phyloP scores from a whole-genome alignment of 2,113 vertebrate genomes.

The Fulica atra region DNA sequence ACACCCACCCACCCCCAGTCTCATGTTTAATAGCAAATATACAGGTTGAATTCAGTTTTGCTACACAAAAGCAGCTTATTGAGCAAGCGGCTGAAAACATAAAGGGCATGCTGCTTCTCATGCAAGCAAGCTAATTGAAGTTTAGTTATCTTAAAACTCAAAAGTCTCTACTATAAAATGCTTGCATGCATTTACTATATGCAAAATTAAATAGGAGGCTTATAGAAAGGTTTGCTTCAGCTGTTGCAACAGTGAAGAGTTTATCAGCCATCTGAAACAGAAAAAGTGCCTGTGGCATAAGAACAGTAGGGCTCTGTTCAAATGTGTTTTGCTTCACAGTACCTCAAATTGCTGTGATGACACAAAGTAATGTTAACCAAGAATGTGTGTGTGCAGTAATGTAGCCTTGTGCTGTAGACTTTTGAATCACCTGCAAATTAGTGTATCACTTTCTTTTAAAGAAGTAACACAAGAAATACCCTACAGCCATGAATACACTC shows the following conservation, averaged over 20 bases:
- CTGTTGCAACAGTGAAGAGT: slow-evolving; percentile 20
- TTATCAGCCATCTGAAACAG: slow-evolving; percentile 2
- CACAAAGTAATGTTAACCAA: neutral
- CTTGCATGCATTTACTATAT: slow-evolving; percentile 19
- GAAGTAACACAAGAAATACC: neutral
- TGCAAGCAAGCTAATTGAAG: slow-evolving; percentile 42
- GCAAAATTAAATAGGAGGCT: slow-evolving; percentile 22
- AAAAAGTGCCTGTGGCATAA: slow-evolving; percentile 25
- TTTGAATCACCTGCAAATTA: slow-evolving; percentile 38
- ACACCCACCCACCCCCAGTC: neutral
- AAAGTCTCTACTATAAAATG: slow-evolving; percentile 41
- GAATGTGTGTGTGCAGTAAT: neutral
- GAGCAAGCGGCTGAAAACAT: slow-evolving; percentile 16
- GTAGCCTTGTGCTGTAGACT: neutral
- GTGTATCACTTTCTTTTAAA: slow-evolving; percentile 1
- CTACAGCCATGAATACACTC: neutral
- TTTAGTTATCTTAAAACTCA: slow-evolving; percentile 48
- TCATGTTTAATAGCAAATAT: neutral
- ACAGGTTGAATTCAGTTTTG: neutral
- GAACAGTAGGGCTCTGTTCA: slow-evolving; percentile 10
- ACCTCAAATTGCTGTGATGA: slow-evolving; percentile 30
- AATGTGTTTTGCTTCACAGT: slow-evolving; percentile 47
- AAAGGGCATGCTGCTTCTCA: neutral
- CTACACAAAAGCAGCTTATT: neutral
- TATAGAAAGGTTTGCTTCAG: slow-evolving; percentile 27